Evolutionary conservation across 2,888 invertebrate species (phyloP), one percentile per base, ranked within the genome.

Genomic region (Cataglyphis altisquamis): DNA sequence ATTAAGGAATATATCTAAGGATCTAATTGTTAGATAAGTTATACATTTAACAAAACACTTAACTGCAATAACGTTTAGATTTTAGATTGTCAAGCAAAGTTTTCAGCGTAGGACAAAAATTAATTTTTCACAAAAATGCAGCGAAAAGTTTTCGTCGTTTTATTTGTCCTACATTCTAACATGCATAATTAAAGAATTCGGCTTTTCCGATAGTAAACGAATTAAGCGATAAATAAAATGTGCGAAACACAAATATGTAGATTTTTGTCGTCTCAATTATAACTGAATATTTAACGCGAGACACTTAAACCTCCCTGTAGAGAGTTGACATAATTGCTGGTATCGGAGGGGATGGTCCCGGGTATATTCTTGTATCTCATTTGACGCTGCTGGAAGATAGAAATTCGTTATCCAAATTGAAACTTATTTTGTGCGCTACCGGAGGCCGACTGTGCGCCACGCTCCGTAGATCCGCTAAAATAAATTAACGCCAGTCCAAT

Each of bases 401-500:
- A 70, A 78, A 80, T 80, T 80, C 78, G 70, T 80, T 80, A 70
- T 60, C 32, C 70, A 80, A 80, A 80, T 80, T 80, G 70, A 62
- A 70, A 80, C 78, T 80, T 80, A 80, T 80, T 80, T 60, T 45
- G 25, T 15, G 70, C 18, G 25, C 45, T 21, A 29, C 29, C 55
- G 36, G n/a, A 36, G 36, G 10, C n/a, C 67, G 67, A 41, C 29
- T 18, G 25, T 21, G 67, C 18, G 8, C 55, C 32, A 41, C 55
- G 57, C 41, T 52, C 18, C 75, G 77, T 25, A 39, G 66, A 62
- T 62, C 41, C 83, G 45, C 67, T 52, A 63, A 83, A 68, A 83
- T 83, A 83, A 78, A 83, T 83, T 83, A 83, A 83, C 83, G 77
- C 45, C 62, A 15, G 78, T 78, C 83, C 68, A 83, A 83, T 83